Base-by-base conservation (phyloP, 1,140 invertebrate genomes). In the Gonioctena quinquepunctata region DNA sequence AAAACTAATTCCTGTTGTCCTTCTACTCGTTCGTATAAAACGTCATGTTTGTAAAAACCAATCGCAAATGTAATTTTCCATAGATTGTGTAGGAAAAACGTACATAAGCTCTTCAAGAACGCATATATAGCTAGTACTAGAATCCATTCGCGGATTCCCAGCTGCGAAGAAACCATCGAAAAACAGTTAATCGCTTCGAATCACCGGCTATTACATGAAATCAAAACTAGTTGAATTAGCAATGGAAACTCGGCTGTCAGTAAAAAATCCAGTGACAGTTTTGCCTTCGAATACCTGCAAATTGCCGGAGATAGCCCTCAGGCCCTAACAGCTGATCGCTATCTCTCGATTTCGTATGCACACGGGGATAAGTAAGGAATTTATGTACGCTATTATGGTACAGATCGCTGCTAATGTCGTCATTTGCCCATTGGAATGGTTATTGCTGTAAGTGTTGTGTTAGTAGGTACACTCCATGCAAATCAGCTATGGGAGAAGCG, bases 361-460 rank as follows among this genome's bases (percentile, higher is more conserved):
- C 70, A 49, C 60, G 61, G 66, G 54, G 48, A 73, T 60, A 73
- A 70, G 65, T 66, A 42, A 25, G 57, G 69, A 69, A 75, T 72
- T 72, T 75, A 72, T 70, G 69, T 54, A 56, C 59, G 69, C 61
- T 70, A 73, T 73, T 73, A 73, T 65, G 59, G 72, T 67, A 70
- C 60, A 63, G 68, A 70, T 73, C 65, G 68, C 42, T 65, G 69
- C 69, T 73, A 73, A 73, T 73, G 65, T 69, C 72, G 72, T 73
- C 72, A 73, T 73, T 73, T 67, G 72, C 23, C 22, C 59, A 54
- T 54, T 23, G 52, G 52, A 21, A 54, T 54, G 52, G 18, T 54
- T 54, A 54, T 54, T 19, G 52, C 22, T 23, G 22, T 54, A 54
- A 54, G 52, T 54, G 22, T 21, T 21, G 52, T 54, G 52, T 54